Conservation (phyloP, 2,113 vertebrate species). For the Abramis brama region DNA sequence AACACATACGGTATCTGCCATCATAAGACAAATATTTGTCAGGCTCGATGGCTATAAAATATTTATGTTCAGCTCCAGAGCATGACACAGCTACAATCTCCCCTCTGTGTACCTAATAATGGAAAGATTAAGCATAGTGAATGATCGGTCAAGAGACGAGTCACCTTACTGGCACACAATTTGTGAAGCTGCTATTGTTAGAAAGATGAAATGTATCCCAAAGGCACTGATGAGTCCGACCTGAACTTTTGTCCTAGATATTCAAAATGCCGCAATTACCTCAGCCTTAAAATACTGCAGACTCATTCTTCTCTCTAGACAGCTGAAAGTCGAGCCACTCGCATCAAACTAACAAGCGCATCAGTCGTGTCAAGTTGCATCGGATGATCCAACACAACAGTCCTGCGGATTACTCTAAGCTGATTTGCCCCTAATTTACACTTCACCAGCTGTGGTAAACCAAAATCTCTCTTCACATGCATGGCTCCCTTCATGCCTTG, state of each 20-base stretch:
- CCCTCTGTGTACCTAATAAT: constrained; percentile 21
- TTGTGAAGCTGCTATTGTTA: constrained; percentile 15
- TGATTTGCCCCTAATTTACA: constrained; percentile 50
- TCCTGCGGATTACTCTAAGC: constrained; percentile 51
- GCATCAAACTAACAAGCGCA: constrained; percentile 49
- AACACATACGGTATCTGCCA: neutral
- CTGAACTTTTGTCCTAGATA: constrained; percentile 26
- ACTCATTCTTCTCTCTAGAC: constrained; percentile 10
- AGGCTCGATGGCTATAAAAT: constrained; percentile 1
- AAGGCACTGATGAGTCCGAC: neutral
- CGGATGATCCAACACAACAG: constrained; percentile 52
- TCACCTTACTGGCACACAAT: neutral
- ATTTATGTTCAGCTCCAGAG: neutral
- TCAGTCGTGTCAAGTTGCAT: constrained; percentile 48
- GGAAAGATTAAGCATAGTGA: constrained; percentile 13
- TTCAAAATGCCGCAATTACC: constrained; percentile 19
- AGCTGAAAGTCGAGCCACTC: constrained; percentile 29
- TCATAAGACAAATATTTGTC: constrained; percentile 17
- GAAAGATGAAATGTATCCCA: constrained; percentile 21
- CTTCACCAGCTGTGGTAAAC: constrained; percentile 41
- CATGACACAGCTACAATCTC: neutral
- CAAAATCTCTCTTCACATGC: constrained; percentile 45
- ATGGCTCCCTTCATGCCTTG: constrained; percentile 4
- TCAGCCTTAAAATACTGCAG: constrained; percentile 16
- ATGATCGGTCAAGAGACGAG: constrained; percentile 12